phyloP scores from a whole-genome alignment of 1,140 invertebrate species.

The Chironomus striatipennis region DNA sequence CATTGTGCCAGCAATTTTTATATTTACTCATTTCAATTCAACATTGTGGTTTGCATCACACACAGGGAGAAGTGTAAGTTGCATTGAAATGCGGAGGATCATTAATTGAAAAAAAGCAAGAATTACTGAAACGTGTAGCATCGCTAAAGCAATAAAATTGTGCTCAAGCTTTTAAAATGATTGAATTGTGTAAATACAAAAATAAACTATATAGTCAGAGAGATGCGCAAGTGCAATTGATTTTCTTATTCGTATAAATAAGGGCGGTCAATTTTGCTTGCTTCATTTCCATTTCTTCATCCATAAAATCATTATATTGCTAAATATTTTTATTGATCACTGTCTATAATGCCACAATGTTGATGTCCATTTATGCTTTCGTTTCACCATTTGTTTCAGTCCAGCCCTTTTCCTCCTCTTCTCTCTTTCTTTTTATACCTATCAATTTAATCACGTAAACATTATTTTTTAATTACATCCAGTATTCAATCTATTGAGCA shows the following conservation, averaged over 20 bases:
- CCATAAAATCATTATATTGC: not conserved
- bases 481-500: not conserved
- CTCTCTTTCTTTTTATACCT: constrained; percentile 27
- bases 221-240: constrained; percentile 3
- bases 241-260: not conserved
- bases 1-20: too few relatives aligned
- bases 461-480: not conserved
- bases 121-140: constrained; percentile 8
- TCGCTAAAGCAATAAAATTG: constrained; percentile 2
- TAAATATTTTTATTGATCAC: not conserved
- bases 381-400: constrained; percentile 26
- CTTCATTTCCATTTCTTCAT: too few relatives aligned
- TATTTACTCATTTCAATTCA: not conserved
- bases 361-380: constrained; percentile 24
- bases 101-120: not conserved
- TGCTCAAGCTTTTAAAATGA: too few relatives aligned
- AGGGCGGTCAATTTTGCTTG: not conserved
- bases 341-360: constrained; percentile 11
- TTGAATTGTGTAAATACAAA: too few relatives aligned
- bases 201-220: too few relatives aligned
- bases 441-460: constrained; percentile 26
- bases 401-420: constrained; percentile 24
- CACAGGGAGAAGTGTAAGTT: not conserved
- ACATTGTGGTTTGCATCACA: constrained; percentile 1
- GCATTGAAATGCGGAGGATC: not conserved